Conservation (phyloP, 2,797 vertebrate genomes). For the Okamejei kenojei region DNA sequence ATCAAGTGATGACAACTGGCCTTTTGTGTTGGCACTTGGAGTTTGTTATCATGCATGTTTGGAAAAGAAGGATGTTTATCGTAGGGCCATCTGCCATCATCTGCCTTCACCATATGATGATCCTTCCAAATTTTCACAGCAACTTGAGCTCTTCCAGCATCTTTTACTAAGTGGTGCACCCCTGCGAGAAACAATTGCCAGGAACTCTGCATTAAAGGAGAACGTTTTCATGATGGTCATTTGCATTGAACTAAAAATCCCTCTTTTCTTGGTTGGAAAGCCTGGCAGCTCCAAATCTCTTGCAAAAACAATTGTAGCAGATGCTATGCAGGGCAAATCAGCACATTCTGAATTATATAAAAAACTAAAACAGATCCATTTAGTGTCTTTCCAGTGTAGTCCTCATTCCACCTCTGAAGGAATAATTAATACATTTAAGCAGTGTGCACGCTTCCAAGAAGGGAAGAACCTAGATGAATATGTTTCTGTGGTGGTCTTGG, state of each 20-base stretch:
- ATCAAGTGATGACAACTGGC: constrained; percentile 65
- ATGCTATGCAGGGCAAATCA: constrained; percentile 91
- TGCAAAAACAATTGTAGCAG: constrained; percentile 87
- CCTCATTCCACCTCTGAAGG: constrained; percentile 93
- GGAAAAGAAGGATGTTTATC: constrained; percentile 69
- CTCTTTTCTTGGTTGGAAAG: constrained; percentile 92
- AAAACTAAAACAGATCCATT: constrained; percentile 79
- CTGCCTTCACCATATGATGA: constrained; percentile 55
- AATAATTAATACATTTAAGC: constrained; percentile 88
- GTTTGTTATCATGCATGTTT: constrained; percentile 91
- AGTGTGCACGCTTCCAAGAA: constrained; percentile 91
- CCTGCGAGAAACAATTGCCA: constrained; percentile 77
- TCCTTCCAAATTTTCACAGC: constrained; percentile 55
- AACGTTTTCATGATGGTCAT: constrained; percentile 98
- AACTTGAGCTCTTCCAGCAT: constrained; percentile 78
- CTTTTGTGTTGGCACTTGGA: constrained; percentile 74
- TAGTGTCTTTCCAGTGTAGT: constrained; percentile 96
- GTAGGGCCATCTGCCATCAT: constrained; percentile 56
- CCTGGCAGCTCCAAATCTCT: constrained; percentile 96
- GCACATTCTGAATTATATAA: constrained; percentile 78
- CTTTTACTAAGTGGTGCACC: constrained; percentile 73
- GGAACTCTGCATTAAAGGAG: constrained; percentile 84
- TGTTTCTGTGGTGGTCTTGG: constrained; percentile 87
- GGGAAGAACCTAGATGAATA: constrained; percentile 84
- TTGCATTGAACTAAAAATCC: constrained; percentile 88